Evolutionary conservation across 2,888 invertebrate genomes (phyloP), one percentile per base, ranked within the genome.

Genomic region (Scaptodrosophila latifasciaeformis): DNA sequence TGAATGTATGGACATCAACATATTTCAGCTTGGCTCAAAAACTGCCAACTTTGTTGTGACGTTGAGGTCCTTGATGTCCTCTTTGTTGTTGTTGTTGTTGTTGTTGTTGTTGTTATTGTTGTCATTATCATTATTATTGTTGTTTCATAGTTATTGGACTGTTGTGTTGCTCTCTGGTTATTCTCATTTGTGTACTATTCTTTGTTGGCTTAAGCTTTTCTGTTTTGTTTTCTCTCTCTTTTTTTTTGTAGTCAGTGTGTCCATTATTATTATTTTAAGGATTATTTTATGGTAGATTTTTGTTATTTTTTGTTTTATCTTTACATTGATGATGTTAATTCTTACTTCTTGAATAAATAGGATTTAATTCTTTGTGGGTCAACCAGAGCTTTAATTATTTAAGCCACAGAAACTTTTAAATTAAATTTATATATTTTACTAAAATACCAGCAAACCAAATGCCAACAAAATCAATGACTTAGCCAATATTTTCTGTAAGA

Each of bases 241-340:
- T n/a, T n/a, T n/a, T n/a, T n/a, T n/a, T n/a, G n/a, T n/a, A n/a
- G n/a, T n/a, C n/a, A n/a, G n/a, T n/a, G n/a, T 65, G 65, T 59
- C 55, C 62, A 67, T 71, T 67, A 78, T 78, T 79, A 78, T 78
- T 71, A 78, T 71, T 78, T 70, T 58, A 65, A 70, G 78, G 70
- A 71, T 71, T 71, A 78, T 78, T 61, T 49, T 58, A 53, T 39
- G 54, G 61, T 52, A 46, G 55, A 59, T 53, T 55, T 39, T 59
- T 49, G n/a, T n/a, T n/a, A n/a, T n/a, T n/a, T n/a, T n/a, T n/a
- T n/a, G n/a, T n/a, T n/a, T n/a, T n/a, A n/a, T n/a, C n/a, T n/a
- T n/a, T n/a, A n/a, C n/a, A n/a, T n/a, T n/a, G n/a, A n/a, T n/a
- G n/a, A n/a, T n/a, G n/a, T n/a, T n/a, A n/a, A n/a, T n/a, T n/a